phyloP scores from a whole-genome alignment of 2,888 invertebrate genomes.

The Trichacis sp. region DNA sequence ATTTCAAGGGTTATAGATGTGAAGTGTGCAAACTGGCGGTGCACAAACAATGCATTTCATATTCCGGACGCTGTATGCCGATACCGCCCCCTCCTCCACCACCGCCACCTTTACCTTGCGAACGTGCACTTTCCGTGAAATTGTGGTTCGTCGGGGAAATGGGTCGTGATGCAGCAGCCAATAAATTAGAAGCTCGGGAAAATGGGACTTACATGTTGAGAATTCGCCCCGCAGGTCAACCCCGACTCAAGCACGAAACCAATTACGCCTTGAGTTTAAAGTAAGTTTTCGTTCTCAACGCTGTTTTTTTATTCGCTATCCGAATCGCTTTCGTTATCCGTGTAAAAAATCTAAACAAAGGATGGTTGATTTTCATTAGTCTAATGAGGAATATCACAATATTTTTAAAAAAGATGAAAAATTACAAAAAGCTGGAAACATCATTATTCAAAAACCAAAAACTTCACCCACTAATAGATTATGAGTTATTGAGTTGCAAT shows the following conservation, averaged over 20 bases:
- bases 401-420: too few species aligned
- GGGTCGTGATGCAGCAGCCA: constrained; percentile 84
- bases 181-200: constrained; percentile 80
- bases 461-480: too few species aligned
- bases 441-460: too few species aligned
- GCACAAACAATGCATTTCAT: constrained; percentile 90
- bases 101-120: constrained; percentile 72
- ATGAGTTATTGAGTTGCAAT: too few species aligned
- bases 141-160: constrained; percentile 87
- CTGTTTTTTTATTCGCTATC: neutral
- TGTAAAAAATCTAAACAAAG: too few species aligned
- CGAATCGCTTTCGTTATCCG: too few species aligned
- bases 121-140: constrained; percentile 70
- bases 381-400: too few species aligned
- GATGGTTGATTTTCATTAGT: too few species aligned
- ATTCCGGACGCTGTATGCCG: constrained; percentile 79
- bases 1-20: constrained; percentile 86
- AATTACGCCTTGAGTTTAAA: constrained; percentile 88
- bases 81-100: constrained; percentile 73
- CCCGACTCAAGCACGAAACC: constrained; percentile 75
- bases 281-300: constrained; percentile 75
- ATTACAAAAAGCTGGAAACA: too few species aligned
- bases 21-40: constrained; percentile 84
- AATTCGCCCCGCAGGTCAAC: constrained; percentile 79
- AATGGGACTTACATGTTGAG: constrained; percentile 90